A percentile compares a stretch with the other conserved stretches of the same genome.
These are phyloP conservation scores for Therioaphis trifolii DNA, from an alignment of 2,888 invertebrate species.

Conservation along the genomic window DNA sequence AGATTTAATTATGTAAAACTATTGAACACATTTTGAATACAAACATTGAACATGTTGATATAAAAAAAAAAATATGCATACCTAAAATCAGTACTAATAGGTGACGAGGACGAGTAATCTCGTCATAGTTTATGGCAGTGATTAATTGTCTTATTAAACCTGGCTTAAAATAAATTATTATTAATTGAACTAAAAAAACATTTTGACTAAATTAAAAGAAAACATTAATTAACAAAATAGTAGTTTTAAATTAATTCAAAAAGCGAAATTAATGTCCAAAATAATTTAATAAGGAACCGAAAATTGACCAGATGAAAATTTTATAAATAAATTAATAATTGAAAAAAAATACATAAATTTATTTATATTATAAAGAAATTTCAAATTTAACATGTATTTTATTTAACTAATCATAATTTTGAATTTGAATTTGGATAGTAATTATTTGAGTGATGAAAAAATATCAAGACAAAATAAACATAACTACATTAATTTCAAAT, in stretches of 20 bases:
- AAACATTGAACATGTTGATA: constrained; percentile 23
- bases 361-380: constrained; percentile 19
- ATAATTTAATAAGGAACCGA: constrained; percentile 55
- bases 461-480: background rate
- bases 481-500: background rate
- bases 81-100: constrained; percentile 58
- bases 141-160: constrained; percentile 51
- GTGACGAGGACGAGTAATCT: constrained; percentile 28
- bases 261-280: constrained; percentile 49
- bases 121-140: constrained; percentile 59
- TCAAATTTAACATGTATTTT: constrained; percentile 23
- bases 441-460: background rate
- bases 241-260: constrained; percentile 57
- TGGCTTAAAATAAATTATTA: constrained; percentile 51
- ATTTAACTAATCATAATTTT: constrained; percentile 40
- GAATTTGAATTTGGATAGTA: constrained; percentile 21
- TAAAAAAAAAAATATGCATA: constrained; percentile 34
- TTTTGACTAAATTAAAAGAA: constrained; percentile 58
- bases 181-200: constrained; percentile 58
- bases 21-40: constrained; percentile 60
- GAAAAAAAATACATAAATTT: constrained; percentile 14
- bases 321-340: constrained; percentile 21
- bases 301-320: constrained; percentile 59
- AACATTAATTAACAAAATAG: constrained; percentile 36
- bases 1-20: constrained; percentile 53